These are phyloP conservation scores for Antrozous pallidus DNA, from an alignment of 2,797 vertebrate genomes.

Conservation along the genomic window DNA sequence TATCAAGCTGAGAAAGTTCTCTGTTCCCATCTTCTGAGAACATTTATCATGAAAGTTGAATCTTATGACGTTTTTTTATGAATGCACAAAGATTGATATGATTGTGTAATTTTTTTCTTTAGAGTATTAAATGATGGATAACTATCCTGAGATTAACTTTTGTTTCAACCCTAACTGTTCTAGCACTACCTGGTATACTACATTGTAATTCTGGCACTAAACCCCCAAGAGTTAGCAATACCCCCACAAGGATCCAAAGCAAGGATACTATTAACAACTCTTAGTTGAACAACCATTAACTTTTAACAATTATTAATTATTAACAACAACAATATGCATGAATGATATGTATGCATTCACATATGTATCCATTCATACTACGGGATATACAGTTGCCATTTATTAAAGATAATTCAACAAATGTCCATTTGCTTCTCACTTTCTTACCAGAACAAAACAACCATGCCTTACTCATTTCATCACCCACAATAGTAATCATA, in stretches of 20 bases:
- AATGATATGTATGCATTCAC: neutral
- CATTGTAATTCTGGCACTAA: neutral
- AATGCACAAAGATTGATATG: neutral
- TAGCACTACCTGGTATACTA: neutral
- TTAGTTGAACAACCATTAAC: neutral
- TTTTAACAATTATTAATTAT: neutral
- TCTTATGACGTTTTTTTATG: neutral
- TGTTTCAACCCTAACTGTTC: neutral
- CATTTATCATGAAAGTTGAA: neutral
- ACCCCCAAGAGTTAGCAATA: neutral
- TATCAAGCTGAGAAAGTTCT: neutral
- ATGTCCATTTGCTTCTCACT: neutral
- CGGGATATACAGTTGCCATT: neutral
- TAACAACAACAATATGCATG: neutral
- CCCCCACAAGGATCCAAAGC: neutral
- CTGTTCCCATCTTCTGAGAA: neutral
- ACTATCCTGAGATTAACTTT: neutral
- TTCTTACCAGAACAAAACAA: slow-evolving; percentile 11
- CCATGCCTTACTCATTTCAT: slow-evolving; percentile 42
- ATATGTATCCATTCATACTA: neutral
- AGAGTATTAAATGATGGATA: neutral
- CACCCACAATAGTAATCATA: slow-evolving; percentile 15
- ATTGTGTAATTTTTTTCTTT: neutral
- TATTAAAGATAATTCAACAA: neutral
- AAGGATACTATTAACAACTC: neutral